phyloP scores from a whole-genome alignment of 2,888 invertebrate genomes.

The Cantharis rufa region DNA sequence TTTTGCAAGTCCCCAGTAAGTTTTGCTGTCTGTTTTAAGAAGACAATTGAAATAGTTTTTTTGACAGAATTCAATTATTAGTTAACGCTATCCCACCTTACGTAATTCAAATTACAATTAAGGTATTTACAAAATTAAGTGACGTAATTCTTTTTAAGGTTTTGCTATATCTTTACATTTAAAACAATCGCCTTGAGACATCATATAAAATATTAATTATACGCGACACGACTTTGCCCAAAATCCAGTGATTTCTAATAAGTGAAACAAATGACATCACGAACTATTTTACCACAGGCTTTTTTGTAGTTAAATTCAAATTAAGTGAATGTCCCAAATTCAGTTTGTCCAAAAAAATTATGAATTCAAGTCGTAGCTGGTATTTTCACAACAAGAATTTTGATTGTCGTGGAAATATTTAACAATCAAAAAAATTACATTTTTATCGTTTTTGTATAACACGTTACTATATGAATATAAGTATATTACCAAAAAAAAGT shows the following conservation, averaged over 20 bases:
- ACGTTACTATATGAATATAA: background rate
- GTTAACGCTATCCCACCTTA: constrained; percentile 41
- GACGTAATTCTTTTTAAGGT: constrained; percentile 41
- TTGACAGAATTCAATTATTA: constrained; percentile 20
- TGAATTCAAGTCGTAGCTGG: background rate
- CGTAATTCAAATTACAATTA: constrained; percentile 43
- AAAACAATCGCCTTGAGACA: constrained; percentile 40
- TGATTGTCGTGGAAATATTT: background rate
- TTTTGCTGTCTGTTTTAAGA: background rate
- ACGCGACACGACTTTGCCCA: constrained; percentile 48
- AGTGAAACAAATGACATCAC: constrained; percentile 50
- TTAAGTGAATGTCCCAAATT: constrained; percentile 9
- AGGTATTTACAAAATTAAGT: constrained; percentile 44
- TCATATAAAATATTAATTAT: constrained; percentile 48
- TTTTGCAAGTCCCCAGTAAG: background rate
- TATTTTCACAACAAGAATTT: background rate
- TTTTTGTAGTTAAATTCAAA: constrained; percentile 4
- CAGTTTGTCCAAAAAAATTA: constrained; percentile 8
- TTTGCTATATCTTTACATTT: constrained; percentile 39
- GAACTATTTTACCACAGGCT: constrained; percentile 5
- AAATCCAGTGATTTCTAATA: constrained; percentile 50
- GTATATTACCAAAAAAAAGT: no score
- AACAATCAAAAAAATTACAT: background rate
- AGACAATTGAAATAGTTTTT: background rate
- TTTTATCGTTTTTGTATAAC: background rate